Evolutionary conservation across 2,113 vertebrate species (phyloP).

Genomic region (Nyctereutes procyonoides): DNA sequence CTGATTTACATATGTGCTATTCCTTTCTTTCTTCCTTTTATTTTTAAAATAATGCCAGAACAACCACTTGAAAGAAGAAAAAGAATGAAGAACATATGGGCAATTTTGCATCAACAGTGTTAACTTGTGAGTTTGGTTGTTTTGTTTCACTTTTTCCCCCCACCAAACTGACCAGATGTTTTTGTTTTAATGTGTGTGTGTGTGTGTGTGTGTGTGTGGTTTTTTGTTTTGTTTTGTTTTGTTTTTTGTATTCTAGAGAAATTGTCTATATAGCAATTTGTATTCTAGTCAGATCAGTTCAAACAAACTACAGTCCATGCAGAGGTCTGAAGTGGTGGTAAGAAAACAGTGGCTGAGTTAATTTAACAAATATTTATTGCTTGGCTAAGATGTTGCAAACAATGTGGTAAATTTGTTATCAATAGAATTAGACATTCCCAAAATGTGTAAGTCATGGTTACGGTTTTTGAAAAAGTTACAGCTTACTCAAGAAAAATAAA

Average conservation of each 20-base stretch:
- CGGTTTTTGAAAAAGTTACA: background rate
- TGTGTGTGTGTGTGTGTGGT: background rate
- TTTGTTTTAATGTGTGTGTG: background rate
- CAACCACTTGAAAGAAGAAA: background rate
- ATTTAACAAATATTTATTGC: background rate
- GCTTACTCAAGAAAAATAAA: background rate
- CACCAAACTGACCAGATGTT: background rate
- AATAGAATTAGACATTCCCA: background rate
- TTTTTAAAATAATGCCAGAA: background rate
- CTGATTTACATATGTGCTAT: background rate
- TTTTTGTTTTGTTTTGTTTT: background rate
- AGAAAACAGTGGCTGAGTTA: background rate
- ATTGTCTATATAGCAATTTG: background rate
- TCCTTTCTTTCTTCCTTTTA: constrained; percentile 8
- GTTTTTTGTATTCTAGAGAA: background rate
- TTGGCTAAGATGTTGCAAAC: background rate
- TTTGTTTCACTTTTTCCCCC: background rate
- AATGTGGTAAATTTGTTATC: background rate
- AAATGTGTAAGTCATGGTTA: background rate
- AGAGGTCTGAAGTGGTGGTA: background rate
- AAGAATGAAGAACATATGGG: background rate
- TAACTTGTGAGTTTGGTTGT: background rate
- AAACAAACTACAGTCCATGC: background rate
- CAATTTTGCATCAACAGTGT: background rate
- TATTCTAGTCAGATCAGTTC: background rate